Percentiles rank a stretch among this genome's conserved stretches.
phyloP scores from a whole-genome alignment of 2,888 invertebrate genomes.

The Pheosia tremula region DNA sequence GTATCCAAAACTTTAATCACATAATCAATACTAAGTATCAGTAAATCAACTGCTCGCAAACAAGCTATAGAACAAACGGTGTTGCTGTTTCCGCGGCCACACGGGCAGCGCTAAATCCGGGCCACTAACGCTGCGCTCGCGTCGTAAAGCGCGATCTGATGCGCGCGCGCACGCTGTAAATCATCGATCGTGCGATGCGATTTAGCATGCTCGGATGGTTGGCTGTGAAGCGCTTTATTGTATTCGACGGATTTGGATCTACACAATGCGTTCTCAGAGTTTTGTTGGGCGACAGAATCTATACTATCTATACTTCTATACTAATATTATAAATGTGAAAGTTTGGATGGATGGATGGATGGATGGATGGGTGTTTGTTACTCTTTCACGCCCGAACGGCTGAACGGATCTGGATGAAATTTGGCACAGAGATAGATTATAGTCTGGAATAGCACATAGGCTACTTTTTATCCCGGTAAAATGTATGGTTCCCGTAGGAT shows the following conservation, averaged over 20 bases:
- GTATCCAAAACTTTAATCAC: slow-evolving; percentile 30
- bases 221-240: slow-evolving; percentile 16
- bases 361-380: too few species aligned
- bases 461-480: too few species aligned
- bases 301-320: too few species aligned
- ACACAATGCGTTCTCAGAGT: too few species aligned
- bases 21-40: slow-evolving; percentile 49
- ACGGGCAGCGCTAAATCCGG: slow-evolving; percentile 65
- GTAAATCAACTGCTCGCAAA: slow-evolving; percentile 61
- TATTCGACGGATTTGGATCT: neutral
- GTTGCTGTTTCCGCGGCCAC: slow-evolving; percentile 59
- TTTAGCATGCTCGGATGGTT: slow-evolving; percentile 56
- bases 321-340: too few species aligned
- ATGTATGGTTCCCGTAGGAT: too few species aligned
- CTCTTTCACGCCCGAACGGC: too few species aligned
- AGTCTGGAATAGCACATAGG: too few species aligned
- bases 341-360: too few species aligned
- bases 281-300: too few species aligned
- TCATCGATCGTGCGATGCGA: slow-evolving; percentile 73
- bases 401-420: too few species aligned
- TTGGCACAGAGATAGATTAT: too few species aligned
- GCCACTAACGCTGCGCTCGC: slow-evolving; percentile 40
- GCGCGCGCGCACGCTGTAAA: slow-evolving; percentile 65
- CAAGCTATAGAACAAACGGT: slow-evolving; percentile 53
- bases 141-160: slow-evolving; percentile 69